Base-by-base conservation (phyloP, 1,140 invertebrate species). In the Calosoma granatense region DNA sequence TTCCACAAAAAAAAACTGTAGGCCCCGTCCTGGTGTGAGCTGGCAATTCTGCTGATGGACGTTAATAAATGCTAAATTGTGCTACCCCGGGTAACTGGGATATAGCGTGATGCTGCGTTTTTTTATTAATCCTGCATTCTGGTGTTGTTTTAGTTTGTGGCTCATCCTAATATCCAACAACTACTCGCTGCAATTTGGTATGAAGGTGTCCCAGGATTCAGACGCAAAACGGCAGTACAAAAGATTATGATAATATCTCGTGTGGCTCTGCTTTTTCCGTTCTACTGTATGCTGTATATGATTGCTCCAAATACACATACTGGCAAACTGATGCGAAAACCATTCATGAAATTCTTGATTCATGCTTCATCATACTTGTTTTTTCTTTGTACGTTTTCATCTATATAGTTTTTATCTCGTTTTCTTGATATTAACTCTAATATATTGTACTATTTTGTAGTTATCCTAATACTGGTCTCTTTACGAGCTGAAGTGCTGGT, bases 341-440 rank as follows among this genome's bases (percentile, higher is more conserved):
- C 93, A 0, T 95, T 96, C 68, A 92, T 96, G 84, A 96, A 96
- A 72, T 97, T 97, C 71, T 80, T 96, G 58, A 86, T 90, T 56
- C 92, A 96, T 67, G 90, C 91, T 0, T 88, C 90, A 0, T 93
- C 91, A 14, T 96, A 96, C 72, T 75, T 94, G 36, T 92, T 94
- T 73, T 96, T 95, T 71, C 76, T 97, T 41, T 75, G 90, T 92
- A 69, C 82, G 84, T 81, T 62, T 47, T n/a, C n/a, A 56, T 57
- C 21, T 17, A 41, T 30, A 41, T 61, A 2, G n/a, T n/a, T n/a
- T n/a, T n/a, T n/a, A n/a, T n/a, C n/a, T n/a, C n/a, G 30, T 54
- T 22, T 21, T n/a, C 30, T 39, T 4, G 9, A 12, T 15, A 39
- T 9, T 47, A 41, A 54, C n/a, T n/a, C n/a, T n/a, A n/a, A n/a